Conservation (phyloP, 53 echinoderm and acorn worm species). For the Holothuria leucospilota region DNA sequence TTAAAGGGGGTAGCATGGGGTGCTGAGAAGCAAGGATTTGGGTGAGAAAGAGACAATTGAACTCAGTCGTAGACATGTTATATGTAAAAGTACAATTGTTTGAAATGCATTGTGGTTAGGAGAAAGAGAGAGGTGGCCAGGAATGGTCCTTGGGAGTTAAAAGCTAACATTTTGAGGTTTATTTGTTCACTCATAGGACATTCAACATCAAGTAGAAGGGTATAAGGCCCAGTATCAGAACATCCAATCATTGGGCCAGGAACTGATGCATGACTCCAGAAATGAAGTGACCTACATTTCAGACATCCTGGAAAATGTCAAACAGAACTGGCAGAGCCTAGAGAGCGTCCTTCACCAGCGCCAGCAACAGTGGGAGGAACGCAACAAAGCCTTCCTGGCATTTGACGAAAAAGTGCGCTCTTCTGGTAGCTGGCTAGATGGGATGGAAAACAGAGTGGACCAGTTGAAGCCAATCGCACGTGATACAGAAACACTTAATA, state of each 20-base stretch:
- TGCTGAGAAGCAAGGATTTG: too few species aligned
- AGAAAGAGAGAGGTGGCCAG: neutral
- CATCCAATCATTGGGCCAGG: conserved; percentile 86
- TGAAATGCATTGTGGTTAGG: neutral
- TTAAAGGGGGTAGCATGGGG: too few species aligned
- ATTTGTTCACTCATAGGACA: conserved; percentile 58
- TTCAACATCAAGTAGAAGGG: conserved; percentile 84
- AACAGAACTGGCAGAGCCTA: conserved; percentile 87
- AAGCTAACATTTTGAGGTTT: neutral
- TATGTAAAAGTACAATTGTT: too few species aligned
- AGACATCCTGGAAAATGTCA: conserved; percentile 88
- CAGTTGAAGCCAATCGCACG: conserved; percentile 86
- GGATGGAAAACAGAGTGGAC: conserved; percentile 87
- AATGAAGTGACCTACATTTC: conserved; percentile 91
- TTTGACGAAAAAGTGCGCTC: conserved; percentile 84
- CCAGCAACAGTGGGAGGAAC: conserved; percentile 84
- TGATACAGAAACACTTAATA: conserved; percentile 91
- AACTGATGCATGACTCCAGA: conserved; percentile 79
- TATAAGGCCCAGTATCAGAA: conserved; percentile 83
- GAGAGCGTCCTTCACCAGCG: conserved; percentile 72
- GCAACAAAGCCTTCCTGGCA: conserved; percentile 82
- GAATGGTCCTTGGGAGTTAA: neutral
- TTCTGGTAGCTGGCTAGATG: conserved; percentile 71
- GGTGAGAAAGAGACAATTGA: too few species aligned
- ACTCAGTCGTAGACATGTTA: too few species aligned